phyloP scores from a whole-genome alignment of 1,140 invertebrate genomes.

The Diorhabda carinulata region DNA sequence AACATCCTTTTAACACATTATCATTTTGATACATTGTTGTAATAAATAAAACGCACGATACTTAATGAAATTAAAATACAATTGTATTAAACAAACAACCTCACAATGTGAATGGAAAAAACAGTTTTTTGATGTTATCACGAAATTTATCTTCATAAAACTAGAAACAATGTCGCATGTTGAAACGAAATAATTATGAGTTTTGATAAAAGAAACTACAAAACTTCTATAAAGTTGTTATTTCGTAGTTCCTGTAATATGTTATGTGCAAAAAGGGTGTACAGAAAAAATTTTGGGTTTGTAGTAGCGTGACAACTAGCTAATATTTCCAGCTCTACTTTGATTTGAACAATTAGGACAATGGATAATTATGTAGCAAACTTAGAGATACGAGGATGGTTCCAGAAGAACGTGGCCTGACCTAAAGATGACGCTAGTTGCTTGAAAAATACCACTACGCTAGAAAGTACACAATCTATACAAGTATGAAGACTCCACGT shows the following conservation, averaged over 20 bases:
- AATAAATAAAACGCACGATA: not conserved
- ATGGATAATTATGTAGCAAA: too few species aligned
- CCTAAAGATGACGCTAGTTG: too few species aligned
- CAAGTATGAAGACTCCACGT: too few species aligned
- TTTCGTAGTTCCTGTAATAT: slow-evolving; percentile 11
- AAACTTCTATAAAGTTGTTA: slow-evolving; percentile 5
- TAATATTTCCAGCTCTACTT: not conserved
- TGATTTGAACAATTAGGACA: too few species aligned
- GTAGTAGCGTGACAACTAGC: slow-evolving; percentile 5
- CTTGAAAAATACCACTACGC: too few species aligned
- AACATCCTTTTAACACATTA: slow-evolving; percentile 2
- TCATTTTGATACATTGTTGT: slow-evolving; percentile 8
- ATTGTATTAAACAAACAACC: not conserved
- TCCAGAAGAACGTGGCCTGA: too few species aligned
- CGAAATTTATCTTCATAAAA: slow-evolving; percentile 8
- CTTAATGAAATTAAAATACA: slow-evolving; percentile 5
- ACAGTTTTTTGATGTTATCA: slow-evolving; percentile 8
- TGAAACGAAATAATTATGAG: slow-evolving; percentile 8
- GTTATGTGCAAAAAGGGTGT: slow-evolving; percentile 11
- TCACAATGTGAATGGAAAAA: not conserved
- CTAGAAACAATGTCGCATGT: slow-evolving; percentile 8
- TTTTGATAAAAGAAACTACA: slow-evolving; percentile 12
- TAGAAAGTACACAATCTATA: too few species aligned
- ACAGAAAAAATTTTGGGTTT: slow-evolving; percentile 5
- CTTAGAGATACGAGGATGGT: too few species aligned